Conservation (phyloP, 2,888 invertebrate species). For the Mythimna loreyi region DNA sequence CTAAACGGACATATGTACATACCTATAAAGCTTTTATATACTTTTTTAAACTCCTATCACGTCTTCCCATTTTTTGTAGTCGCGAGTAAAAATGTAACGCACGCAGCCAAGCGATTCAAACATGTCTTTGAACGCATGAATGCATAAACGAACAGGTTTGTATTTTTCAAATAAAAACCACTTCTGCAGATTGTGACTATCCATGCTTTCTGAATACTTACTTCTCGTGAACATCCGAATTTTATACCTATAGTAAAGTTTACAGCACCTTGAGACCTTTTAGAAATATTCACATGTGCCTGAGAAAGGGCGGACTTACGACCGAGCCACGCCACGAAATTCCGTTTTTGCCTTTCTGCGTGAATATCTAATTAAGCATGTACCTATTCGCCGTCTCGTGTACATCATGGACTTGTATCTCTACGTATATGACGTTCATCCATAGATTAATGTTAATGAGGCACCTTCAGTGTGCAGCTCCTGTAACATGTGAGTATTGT, state of each 20-base stretch:
- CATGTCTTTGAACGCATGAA: slow-evolving; percentile 18
- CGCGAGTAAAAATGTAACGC: slow-evolving; percentile 10
- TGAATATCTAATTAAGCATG: slow-evolving; percentile 62
- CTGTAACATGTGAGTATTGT: slow-evolving; percentile 3
- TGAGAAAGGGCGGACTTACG: slow-evolving; percentile 44
- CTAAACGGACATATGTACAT: neutral
- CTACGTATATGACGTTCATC: slow-evolving; percentile 22
- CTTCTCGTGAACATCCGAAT: slow-evolving; percentile 19
- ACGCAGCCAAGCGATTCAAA: slow-evolving; percentile 5
- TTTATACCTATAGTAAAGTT: slow-evolving; percentile 43
- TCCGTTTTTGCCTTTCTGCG: slow-evolving; percentile 56
- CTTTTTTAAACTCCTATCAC: slow-evolving; percentile 3
- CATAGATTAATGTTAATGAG: slow-evolving; percentile 46
- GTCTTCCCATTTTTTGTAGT: neutral
- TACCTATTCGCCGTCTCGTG: slow-evolving; percentile 31
- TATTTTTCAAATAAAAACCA: slow-evolving; percentile 38
- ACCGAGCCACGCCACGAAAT: slow-evolving; percentile 51
- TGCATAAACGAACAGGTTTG: slow-evolving; percentile 6
- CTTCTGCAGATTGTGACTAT: slow-evolving; percentile 36
- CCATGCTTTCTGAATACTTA: slow-evolving; percentile 9
- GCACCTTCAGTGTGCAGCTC: slow-evolving; percentile 32
- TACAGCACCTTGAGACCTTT: slow-evolving; percentile 44
- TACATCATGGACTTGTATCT: slow-evolving; percentile 27
- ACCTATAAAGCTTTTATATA: neutral
- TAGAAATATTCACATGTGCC: slow-evolving; percentile 48